Evolutionary conservation across 2,888 invertebrate genomes (phyloP), one percentile per base, ranked within the genome.

Genomic region (Drosophila prolongata): DNA sequence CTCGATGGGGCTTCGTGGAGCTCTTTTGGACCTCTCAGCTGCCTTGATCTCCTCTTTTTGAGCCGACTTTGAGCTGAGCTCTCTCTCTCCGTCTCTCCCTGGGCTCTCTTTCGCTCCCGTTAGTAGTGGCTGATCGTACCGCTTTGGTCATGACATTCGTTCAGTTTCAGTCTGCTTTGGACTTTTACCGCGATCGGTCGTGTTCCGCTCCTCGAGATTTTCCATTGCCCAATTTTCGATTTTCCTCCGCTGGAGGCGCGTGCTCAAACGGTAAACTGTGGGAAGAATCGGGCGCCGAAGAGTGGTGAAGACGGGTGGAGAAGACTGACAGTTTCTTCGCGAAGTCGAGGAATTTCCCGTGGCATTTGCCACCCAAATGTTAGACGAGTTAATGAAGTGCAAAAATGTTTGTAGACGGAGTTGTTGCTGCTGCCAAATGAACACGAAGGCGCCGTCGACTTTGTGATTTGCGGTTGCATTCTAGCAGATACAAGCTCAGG

Each of bases 121-220:
- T 34, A 46, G 79, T 49, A 71, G 72, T 52, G 55, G 30, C 46
- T 10, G 46, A 14, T 4, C 14, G 46, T 14, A 14, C 64, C 64
- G 75, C 79, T 80, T 77, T 89, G 90, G 79, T 89, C 90, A 80
- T 90, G 90, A 90, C 91, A 90, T 90, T 90, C 86, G 86, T 79
- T 86, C 89, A 91, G 30, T 49, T 47, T 49, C 47, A 49, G 90
- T 90, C 90, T 80, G 73, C 79, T 83, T 83, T 80, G 76, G 90
- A 80, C 88, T 85, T 70, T 71, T 47, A 60, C 55, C 61, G 73
- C 78, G 80, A 57, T 62, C 61, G 70, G 61, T 60, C 56, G 71
- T 44, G 59, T 34, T 57, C 27, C 61, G 50, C 75, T 69, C 43
- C 43, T 67, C 65, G 58, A 58, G 69, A 75, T 79, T 35, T 38